Base-by-base conservation (phyloP, 2,113 vertebrate genomes). In the Daphoenositta chrysoptera region DNA sequence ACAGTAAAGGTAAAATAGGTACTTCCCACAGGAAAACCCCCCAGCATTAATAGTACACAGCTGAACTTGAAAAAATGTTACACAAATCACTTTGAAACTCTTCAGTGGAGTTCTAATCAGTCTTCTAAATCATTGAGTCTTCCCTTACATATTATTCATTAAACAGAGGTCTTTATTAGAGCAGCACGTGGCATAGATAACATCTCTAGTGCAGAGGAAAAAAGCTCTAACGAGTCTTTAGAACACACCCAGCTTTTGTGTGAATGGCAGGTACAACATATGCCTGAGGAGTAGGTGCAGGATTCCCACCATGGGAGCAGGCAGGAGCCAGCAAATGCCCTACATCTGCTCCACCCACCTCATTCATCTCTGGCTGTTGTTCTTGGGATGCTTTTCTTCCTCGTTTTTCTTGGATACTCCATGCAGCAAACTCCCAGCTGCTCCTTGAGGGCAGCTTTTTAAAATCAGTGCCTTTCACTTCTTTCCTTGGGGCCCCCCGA, bases 81-180 rank as follows among this genome's bases (percentile, higher is more conserved):
- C 4, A 64, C 27, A 65, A 42, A 69, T 72, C 48, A 50, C 33
- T 53, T 69, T 66, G 65, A 89, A 94, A 76, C 53, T 23, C 58
- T 66, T 77, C 23, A 42, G 87, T 63, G 75, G 39, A 53, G 70
- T 80, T 94, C 87, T 91, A 80, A 94, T 58, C 75, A 85, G 91
- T 69, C 70, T 89, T 75, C 54, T 71, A 39, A 75, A 72, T 83
- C 63, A 91, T 37, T 57, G 53, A 87, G 80, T 76, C 84, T 76
- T 94, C 53, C 84, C 33, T 53, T 63, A 27, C 57, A 4, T 60
- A 85, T 50, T 91, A 47, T 72, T 94, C 50, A 72, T 90, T 88
- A 80, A 84, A 85, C 63, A 50, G 53, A 90, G 82, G 45, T 70
- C 79, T 87, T 96, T 83, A 89, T 88, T 93, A 70, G 50, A 77